These are phyloP conservation scores for Campopleginae sp. DNA, from an alignment of 2,888 invertebrate genomes.

Conservation along the genomic window DNA sequence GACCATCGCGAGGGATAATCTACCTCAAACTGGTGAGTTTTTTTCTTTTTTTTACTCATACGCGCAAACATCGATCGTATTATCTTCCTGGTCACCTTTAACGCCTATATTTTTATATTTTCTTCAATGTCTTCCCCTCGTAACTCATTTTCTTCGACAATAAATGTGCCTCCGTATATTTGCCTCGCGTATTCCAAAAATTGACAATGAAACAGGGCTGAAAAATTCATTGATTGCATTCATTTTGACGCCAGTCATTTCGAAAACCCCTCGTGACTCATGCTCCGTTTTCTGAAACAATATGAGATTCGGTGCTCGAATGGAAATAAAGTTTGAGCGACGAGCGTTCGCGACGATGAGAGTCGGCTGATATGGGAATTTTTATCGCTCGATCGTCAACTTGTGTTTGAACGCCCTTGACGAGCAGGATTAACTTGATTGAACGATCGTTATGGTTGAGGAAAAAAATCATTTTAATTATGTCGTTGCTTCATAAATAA, in stretches of 20 bases:
- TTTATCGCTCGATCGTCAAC: not conserved
- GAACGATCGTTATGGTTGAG: not conserved
- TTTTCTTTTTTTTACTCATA: too few relatives aligned
- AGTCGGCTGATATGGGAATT: not conserved
- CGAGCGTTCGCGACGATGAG: not conserved
- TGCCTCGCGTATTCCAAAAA: not conserved
- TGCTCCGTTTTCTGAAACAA: not conserved
- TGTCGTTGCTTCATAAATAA: not conserved
- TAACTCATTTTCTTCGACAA: not conserved
- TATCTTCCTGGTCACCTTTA: conserved; percentile 45
- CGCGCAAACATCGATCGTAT: not conserved
- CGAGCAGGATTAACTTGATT: not conserved
- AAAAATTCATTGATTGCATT: not conserved
- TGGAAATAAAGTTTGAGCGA: not conserved
- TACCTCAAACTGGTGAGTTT: conserved; percentile 49
- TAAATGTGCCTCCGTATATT: not conserved
- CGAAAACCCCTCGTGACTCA: not conserved
- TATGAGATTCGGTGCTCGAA: not conserved
- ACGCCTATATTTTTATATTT: not conserved
- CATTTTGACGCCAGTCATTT: not conserved
- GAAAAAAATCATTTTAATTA: not conserved
- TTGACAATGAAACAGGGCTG: not conserved
- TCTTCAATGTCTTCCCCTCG: not conserved
- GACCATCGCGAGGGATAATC: conserved; percentile 55
- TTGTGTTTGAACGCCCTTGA: not conserved